Evolutionary conservation across 2,888 invertebrate species (phyloP), one percentile per base, ranked within the genome.

Genomic region (Dioctria linearis): DNA sequence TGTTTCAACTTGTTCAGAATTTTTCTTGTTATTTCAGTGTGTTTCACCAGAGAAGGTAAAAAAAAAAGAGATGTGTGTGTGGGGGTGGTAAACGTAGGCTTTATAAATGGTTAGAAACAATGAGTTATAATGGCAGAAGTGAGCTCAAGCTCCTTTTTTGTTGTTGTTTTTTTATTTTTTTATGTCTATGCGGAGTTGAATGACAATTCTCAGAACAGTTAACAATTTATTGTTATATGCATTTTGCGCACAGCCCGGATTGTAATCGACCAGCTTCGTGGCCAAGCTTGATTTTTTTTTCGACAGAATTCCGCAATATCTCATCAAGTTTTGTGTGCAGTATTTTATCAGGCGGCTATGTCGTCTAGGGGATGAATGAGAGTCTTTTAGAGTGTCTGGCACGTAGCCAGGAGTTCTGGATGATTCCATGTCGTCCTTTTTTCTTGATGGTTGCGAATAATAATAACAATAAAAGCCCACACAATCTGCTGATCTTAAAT

Each of bases 21-120:
- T 76, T 76, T 76, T 76, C 76, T 76, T 76, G 76, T 76, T 76
- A 76, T 76, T 25, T 49, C 76, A 39, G 46, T 49, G 25, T 25
- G 11, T 25, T 46, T 42, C 46, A 49, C 43, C 63, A 25, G 43
- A 49, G 49, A 37, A 49, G 63, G 59, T 57, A 42, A 63, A 76
- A 76, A 25, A 25, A 76, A 63, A n/a, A 63, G 37, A 43, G 39
- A 59, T 42, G 42, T 9, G 37, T 40, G 46, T 5, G 25, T 37
- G 6, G 37, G 69, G 43, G 54, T 69, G 25, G 25, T 25, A 25
- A 25, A 25, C 25, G 25, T 46, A 46, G 40, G 9, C 51, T 11
- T 25, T 49, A 39, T 65, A 39, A 25, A 46, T 39, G 39, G 54
- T n/a, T 54, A 11, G 8, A 54, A 54, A n/a, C 69, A 51, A 39